Conservation (phyloP, 2,113 vertebrate genomes). For the Tupaia chinensis region DNA sequence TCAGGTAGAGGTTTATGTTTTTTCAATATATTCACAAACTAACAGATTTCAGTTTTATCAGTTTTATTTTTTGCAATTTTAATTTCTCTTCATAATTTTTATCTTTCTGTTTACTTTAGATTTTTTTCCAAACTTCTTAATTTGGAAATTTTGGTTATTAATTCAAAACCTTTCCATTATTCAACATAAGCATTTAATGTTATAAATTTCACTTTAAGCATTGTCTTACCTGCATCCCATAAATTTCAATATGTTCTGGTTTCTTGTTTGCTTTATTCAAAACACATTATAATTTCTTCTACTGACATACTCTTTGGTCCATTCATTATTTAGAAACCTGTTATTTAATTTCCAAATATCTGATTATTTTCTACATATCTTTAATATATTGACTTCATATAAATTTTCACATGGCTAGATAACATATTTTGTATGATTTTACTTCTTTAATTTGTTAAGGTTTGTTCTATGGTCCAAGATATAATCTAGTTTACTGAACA, state of each 20-base stretch:
- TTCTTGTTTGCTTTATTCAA: neutral
- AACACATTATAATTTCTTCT: neutral
- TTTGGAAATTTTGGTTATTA: neutral
- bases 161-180: neutral
- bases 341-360: neutral
- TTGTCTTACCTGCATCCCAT: neutral
- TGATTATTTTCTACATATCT: constrained; percentile 15
- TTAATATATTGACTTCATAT: neutral
- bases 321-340: neutral
- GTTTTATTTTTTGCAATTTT: neutral
- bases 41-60: neutral
- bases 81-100: neutral
- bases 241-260: neutral
- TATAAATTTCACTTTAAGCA: neutral
- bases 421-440: constrained; percentile 11
- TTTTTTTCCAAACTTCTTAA: constrained; percentile 11
- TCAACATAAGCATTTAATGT: neutral
- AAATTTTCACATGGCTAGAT: neutral
- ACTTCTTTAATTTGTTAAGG: neutral
- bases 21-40: neutral
- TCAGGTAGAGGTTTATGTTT: neutral
- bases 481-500: constrained; percentile 2
- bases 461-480: neutral
- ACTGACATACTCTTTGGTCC: neutral
- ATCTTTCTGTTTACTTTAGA: neutral